A percentile compares a stretch with the other conserved stretches of the same genome.
These are phyloP conservation scores for Thunnus albacares DNA, from an alignment of 2,797 vertebrate genomes.

Conservation along the genomic window DNA sequence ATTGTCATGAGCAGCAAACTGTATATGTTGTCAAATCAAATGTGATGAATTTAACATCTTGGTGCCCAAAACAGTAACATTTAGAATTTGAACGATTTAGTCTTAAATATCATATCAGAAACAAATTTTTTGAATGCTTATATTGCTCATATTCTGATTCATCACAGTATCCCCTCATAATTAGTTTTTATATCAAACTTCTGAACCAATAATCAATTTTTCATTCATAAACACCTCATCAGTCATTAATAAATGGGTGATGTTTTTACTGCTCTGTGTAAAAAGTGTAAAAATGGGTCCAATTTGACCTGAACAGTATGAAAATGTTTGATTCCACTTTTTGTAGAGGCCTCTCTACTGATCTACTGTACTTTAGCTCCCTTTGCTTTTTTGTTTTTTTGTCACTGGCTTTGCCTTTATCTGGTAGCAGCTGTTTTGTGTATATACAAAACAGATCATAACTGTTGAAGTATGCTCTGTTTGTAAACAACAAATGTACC, in stretches of 20 bases:
- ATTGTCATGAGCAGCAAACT: slow-evolving; percentile 8
- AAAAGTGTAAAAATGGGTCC: no score
- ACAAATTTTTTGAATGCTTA: slow-evolving; percentile 4
- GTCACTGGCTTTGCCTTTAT: slow-evolving; percentile 4
- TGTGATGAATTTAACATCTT: neutral
- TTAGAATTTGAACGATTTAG: neutral
- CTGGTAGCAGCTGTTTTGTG: slow-evolving; percentile 52
- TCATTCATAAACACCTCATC: no score
- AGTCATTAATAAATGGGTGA: no score
- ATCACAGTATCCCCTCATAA: no score
- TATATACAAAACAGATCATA: slow-evolving; percentile 67
- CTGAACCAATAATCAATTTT: no score
- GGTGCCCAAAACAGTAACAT: neutral
- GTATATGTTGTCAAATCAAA: neutral
- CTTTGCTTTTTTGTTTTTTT: slow-evolving; percentile 3
- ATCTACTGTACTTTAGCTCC: neutral
- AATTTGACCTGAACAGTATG: neutral
- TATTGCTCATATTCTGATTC: neutral
- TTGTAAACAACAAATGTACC: slow-evolving; percentile 23
- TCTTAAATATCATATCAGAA: neutral
- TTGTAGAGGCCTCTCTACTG: slow-evolving; percentile 5
- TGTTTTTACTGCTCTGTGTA: no score
- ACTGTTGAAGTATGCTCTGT: slow-evolving; percentile 29
- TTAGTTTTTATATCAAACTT: no score
- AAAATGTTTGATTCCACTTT: neutral